Conservation (phyloP, 2,797 vertebrate genomes). For the Sebastes elongatus region DNA sequence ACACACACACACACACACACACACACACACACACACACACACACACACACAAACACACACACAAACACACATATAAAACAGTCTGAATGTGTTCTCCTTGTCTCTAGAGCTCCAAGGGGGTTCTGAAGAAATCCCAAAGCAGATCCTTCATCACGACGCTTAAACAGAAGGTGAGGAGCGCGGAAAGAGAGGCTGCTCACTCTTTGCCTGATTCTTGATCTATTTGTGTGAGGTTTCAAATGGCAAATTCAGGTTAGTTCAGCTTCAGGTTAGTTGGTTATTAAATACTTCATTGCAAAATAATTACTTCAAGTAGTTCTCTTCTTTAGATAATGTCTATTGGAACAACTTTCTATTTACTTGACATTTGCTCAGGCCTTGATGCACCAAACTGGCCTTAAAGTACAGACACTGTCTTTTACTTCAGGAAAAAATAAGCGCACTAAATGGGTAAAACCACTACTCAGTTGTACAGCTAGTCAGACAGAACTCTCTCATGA, state of each 20-base stretch:
- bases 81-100: slow-evolving; percentile 29
- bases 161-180: slow-evolving; percentile 91
- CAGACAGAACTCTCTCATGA: background rate
- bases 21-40: background rate
- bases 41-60: background rate
- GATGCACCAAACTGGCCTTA: background rate
- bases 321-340: background rate
- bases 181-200: background rate
- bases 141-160: slow-evolving; percentile 93
- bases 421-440: background rate
- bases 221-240: slow-evolving; percentile 9
- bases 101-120: slow-evolving; percentile 89
- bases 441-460: background rate
- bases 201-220: background rate
- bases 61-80: background rate
- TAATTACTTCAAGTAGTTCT: background rate
- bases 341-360: background rate
- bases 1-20: background rate
- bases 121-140: slow-evolving; percentile 91
- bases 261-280: background rate
- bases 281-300: background rate
- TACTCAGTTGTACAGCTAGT: background rate
- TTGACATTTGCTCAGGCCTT: background rate
- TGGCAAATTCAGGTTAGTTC: background rate
- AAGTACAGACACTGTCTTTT: background rate